phyloP scores from a whole-genome alignment of 2,113 vertebrate species.

The Ochotona princeps region DNA sequence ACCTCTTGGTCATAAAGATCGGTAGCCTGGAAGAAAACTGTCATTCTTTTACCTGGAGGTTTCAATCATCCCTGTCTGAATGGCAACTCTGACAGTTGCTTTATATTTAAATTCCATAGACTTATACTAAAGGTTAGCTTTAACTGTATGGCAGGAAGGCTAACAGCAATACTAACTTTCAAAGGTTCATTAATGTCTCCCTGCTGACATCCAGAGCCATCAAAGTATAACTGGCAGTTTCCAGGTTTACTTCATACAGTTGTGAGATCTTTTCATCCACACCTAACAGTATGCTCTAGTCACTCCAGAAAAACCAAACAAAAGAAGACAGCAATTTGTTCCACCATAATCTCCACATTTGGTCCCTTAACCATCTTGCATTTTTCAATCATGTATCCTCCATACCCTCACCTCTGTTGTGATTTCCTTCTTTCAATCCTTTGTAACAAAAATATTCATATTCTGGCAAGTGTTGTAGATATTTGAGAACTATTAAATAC shows the following conservation, averaged over 20 bases:
- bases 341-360: not conserved
- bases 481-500: not conserved
- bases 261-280: not conserved
- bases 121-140: not conserved
- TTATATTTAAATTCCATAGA: slow-evolving; percentile 1
- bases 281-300: not conserved
- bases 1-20: not conserved
- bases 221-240: not conserved
- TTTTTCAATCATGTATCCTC: not conserved
- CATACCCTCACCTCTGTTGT: not conserved
- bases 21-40: not conserved
- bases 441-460: not conserved
- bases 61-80: not conserved
- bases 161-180: not conserved
- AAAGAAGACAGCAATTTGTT: not conserved
- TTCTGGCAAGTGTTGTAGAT: not conserved
- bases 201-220: not conserved
- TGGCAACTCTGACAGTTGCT: not conserved
- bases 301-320: not conserved
- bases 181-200: not conserved
- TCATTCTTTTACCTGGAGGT: not conserved
- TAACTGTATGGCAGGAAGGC: not conserved
- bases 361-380: too few species aligned
- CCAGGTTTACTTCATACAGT: not conserved
- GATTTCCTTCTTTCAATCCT: not conserved